Base-by-base conservation (phyloP, 2,113 vertebrate genomes). In the Columba livia region DNA sequence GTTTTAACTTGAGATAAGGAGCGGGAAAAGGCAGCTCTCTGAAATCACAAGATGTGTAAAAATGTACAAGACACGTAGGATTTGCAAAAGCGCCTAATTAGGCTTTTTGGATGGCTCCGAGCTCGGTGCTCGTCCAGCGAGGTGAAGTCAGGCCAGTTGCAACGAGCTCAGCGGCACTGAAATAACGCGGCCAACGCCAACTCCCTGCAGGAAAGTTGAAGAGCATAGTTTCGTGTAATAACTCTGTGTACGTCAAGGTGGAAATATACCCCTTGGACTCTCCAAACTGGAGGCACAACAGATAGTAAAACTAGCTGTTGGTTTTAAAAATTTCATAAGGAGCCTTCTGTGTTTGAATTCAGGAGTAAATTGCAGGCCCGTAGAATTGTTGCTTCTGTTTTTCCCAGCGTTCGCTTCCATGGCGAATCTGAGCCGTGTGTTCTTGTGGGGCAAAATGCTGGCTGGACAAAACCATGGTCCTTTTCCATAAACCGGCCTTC, bases 11-110 rank as follows among this genome's bases (percentile, higher is more conserved):
- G 44, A 31, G 60, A 20, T 48, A 34, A 77, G 21, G 53, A 79
- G 44, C 34, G 42, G 38, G 38, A 0, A 58, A 89, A 58, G 36
- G n/a, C 21, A 42, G 42, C 54, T 90, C 65, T 29, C n/a, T 60
- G 15, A 64, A 81, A n/a, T 58, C 6, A 0, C 15, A 29, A 38
- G 26, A 19, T 0, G 0, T 3, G 13, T 32, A 0, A 54, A 71
- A 89, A 62, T 2, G 19, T 9, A 10, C 31, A 65, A 5, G 48
- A 9, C 42, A 6, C 6, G 31, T 38, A 6, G 72, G 31, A 23
- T 85, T 79, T 79, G 17, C 65, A 18, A 0, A 29, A 67, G 60
- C 13, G n/a, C 72, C 48, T 79, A 17, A 58, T 88, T 5, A n/a
- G 53, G 24, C 17, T 92, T 72, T 87, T 62, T 11, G 21, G 12